These are phyloP conservation scores for Enteromius anoplus DNA, from an alignment of 2,797 vertebrate species.

Conservation along the genomic window DNA sequence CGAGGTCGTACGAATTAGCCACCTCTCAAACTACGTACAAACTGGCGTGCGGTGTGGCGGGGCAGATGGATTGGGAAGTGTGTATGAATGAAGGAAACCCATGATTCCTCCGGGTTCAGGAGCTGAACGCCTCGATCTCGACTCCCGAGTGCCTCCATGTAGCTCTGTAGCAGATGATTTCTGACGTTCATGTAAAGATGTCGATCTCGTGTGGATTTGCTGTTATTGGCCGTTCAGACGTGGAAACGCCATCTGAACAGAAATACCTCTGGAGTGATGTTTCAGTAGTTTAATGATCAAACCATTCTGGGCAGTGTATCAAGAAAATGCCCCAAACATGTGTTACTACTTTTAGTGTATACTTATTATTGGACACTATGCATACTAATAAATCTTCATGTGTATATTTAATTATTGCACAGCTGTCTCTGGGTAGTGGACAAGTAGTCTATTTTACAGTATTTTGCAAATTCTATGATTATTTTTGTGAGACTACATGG, in stretches of 20 bases:
- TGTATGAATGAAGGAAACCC: neutral
- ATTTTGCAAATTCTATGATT: conserved; percentile 14
- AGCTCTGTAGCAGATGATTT: conserved; percentile 1
- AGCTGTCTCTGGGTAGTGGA: conserved; percentile 12
- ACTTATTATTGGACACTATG: conserved; percentile 23
- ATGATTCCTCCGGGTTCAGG: neutral
- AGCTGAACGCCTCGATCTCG: neutral
- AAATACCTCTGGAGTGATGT: neutral
- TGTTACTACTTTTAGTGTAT: neutral
- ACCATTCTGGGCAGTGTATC: neutral
- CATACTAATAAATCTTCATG: conserved; percentile 10
- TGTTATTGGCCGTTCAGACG: neutral
- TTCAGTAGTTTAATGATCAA: neutral
- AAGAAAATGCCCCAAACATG: too few relatives aligned
- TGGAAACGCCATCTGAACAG: neutral
- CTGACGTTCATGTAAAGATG: neutral
- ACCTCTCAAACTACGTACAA: too few relatives aligned
- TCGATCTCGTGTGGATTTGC: neutral
- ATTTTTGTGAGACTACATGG: conserved; percentile 24
- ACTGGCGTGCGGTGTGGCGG: too few relatives aligned
- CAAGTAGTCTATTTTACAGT: conserved; percentile 8
- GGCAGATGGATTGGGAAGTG: neutral
- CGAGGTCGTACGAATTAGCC: too few relatives aligned
- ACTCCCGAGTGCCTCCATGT: neutral
- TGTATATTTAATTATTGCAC: neutral